A percentile compares a stretch with the other conserved stretches of the same genome.
These are phyloP conservation scores for Scophthalmus maximus DNA, from an alignment of 2,113 vertebrate genomes.

Conservation along the genomic window DNA sequence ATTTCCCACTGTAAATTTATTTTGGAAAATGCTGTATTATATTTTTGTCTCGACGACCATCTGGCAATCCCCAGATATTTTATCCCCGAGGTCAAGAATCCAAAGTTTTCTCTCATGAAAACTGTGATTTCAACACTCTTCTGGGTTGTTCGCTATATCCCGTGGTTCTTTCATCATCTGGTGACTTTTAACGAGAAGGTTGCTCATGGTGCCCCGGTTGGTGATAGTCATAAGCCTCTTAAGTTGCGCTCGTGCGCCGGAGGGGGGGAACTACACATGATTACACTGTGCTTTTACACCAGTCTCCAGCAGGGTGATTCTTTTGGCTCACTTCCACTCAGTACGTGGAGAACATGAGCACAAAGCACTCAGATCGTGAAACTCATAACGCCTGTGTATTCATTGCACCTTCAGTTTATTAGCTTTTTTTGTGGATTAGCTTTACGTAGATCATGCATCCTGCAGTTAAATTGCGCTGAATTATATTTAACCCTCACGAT, in stretches of 20 bases:
- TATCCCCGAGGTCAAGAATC: too few relatives aligned
- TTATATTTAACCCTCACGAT: too few relatives aligned
- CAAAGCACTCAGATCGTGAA: neutral
- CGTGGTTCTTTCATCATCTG: neutral
- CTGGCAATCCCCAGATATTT: too few relatives aligned
- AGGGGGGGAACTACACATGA: neutral
- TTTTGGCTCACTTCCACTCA: neutral
- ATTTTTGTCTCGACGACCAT: too few relatives aligned
- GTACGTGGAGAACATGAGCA: neutral
- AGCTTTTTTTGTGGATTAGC: too few relatives aligned
- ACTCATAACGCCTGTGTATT: neutral
- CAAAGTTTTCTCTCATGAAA: neutral
- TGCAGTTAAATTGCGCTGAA: too few relatives aligned
- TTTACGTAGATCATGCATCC: too few relatives aligned
- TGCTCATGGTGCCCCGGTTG: neutral
- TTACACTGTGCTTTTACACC: neutral
- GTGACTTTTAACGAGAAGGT: neutral
- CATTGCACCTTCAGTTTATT: neutral
- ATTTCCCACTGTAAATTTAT: too few relatives aligned
- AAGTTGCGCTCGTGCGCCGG: neutral
- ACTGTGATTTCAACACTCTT: slow-evolving; percentile 15
- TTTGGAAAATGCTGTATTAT: too few relatives aligned
- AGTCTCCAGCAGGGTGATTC: slow-evolving; percentile 1
- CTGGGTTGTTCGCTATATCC: neutral
- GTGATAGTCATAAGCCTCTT: neutral